A percentile compares a stretch with the other conserved stretches of the same genome.
phyloP scores from a whole-genome alignment of 64 coral and sea anemone genomes.

The Acropora tenuis region DNA sequence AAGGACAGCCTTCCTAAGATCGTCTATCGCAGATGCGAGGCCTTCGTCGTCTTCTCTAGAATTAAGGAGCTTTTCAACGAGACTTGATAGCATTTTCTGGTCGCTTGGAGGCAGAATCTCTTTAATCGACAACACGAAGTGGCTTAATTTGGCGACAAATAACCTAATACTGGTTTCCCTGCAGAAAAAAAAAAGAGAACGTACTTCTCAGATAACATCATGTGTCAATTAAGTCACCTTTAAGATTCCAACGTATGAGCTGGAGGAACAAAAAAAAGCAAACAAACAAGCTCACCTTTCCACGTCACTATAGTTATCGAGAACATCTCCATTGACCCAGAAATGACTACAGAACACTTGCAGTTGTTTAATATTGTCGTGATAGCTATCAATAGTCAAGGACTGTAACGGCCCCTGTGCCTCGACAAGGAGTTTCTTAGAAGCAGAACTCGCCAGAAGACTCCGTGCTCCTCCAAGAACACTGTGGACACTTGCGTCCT shows the following conservation, averaged over 20 bases:
- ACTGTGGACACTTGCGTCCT: slow-evolving; percentile 4
- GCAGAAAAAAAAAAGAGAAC: background rate
- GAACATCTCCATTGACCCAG: slow-evolving; percentile 49
- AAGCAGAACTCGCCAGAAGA: background rate
- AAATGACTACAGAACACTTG: slow-evolving; percentile 21
- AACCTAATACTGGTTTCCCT: slow-evolving; percentile 15
- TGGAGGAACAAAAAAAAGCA: background rate
- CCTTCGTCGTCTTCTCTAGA: background rate
- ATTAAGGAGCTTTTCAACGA: background rate
- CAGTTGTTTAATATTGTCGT: slow-evolving; percentile 47
- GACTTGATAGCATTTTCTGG: background rate
- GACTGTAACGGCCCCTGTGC: background rate
- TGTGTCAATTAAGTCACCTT: too few species aligned
- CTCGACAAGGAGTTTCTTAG: background rate
- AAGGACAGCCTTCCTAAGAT: background rate
- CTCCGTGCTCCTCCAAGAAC: slow-evolving; percentile 11
- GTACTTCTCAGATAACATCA: too few species aligned
- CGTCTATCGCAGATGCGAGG: background rate
- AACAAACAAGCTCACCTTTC: background rate
- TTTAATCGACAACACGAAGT: slow-evolving; percentile 44
- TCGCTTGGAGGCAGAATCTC: background rate
- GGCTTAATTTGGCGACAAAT: slow-evolving; percentile 30
- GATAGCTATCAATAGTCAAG: slow-evolving; percentile 29
- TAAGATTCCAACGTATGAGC: too few species aligned
- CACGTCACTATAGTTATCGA: slow-evolving; percentile 22